phyloP scores from a whole-genome alignment of 2,888 invertebrate genomes.

The Lepidochrysops patricia region DNA sequence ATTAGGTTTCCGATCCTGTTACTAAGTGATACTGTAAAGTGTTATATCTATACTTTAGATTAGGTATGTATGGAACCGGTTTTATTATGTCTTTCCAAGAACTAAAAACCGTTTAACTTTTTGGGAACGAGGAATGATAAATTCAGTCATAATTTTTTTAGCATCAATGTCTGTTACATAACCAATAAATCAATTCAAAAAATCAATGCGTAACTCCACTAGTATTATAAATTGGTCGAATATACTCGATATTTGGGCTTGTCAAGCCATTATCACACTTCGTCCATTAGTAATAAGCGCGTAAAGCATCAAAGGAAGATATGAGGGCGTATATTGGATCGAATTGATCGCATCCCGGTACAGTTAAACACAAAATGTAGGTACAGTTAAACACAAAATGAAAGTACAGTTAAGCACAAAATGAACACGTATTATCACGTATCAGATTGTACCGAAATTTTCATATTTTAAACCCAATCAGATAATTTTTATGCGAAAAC shows the following conservation, averaged over 20 bases:
- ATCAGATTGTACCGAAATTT: constrained; percentile 10
- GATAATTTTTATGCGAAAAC: constrained; percentile 2
- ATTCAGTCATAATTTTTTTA: no score
- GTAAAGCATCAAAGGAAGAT: not conserved
- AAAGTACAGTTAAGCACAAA: not conserved
- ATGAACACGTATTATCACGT: not conserved
- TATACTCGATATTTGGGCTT: not conserved
- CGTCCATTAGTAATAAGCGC: constrained; percentile 15
- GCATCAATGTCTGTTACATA: no score
- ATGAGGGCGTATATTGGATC: constrained; percentile 5
- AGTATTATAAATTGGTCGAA: not conserved
- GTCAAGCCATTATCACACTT: not conserved
- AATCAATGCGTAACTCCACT: not conserved
- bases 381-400: not conserved
- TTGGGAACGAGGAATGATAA: no score
- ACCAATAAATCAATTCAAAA: not conserved
- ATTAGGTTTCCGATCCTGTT: not conserved
- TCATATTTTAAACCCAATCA: constrained; percentile 9
- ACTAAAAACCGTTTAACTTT: no score
- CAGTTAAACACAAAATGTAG: no score
- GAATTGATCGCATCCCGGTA: constrained; percentile 6
- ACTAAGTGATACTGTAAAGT: not conserved
- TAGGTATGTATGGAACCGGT: no score
- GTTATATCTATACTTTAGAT: not conserved
- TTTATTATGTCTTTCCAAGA: not conserved